Evolutionary conservation across 1,140 invertebrate genomes (phyloP), one percentile per base, ranked within the genome.

Genomic region (Drosophila equinoxialis): DNA sequence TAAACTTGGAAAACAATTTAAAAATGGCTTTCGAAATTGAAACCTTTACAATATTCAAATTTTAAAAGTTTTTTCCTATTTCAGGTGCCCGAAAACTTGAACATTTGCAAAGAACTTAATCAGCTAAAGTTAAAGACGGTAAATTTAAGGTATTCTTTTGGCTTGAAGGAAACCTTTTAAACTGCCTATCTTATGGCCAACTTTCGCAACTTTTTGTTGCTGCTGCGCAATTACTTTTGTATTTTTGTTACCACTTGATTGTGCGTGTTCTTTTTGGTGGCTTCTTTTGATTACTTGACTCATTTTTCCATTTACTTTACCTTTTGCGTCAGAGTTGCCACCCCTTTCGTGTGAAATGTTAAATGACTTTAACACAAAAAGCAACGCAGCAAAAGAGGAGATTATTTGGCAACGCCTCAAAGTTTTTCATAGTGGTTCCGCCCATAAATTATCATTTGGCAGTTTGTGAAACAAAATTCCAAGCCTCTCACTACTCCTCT

Each of bases 391-490:
- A 8, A 13, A 8, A 23, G 26, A 70, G 59, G 69, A 72, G 81
- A 76, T 85, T 86, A 70, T 74, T 17, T 51, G 45, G 82, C 82
- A 79, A 86, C 82, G 76, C 83, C 82, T 73, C 80, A 68, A 81
- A 79, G 75, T 87, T 79, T 79, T 82, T 23, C 71, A 60, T 68
- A 60, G 77, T 61, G 45, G 77, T 77, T 71, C 83, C 83, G 82
- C 79, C 83, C 83, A 86, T 86, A 86, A 86, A 86, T 86, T 87
- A 87, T 85, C 72, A 83, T 86, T 86, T 86, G 82, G 83, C 82
- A 85, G 81, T 77, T 84, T 77, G 63, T 63, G 66, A 51, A 75
- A 30, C 71, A 68, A 60, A 20, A 66, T 17, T 30, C 39, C 62
- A 65, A 59, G 48, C 72, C 58, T 64, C 14, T 20, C 20, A 17